Base-by-base conservation (phyloP, 2,888 invertebrate species). In the Pyrrhosoma nymphula region DNA sequence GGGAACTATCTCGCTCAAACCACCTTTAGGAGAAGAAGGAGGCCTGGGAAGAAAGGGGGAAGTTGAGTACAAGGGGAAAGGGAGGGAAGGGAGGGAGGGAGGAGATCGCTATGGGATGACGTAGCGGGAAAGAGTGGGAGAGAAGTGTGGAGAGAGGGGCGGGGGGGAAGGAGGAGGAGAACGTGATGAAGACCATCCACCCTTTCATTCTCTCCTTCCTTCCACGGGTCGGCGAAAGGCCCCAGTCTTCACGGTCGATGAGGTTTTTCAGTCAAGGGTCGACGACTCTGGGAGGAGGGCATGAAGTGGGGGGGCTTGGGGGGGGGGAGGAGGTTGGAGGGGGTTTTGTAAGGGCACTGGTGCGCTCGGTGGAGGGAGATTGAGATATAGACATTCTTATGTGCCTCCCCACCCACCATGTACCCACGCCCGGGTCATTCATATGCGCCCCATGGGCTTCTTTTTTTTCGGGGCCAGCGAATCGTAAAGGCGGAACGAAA, bases 261-360 rank as follows among this genome's bases (percentile, higher is more conserved):
- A 93, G 47, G 82, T 93, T 93, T 93, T 93, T 69, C 69, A 69
- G 93, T 93, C 93, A 75, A 93, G 93, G 93, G 93, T 93, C 93
- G 93, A 75, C 69, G 93, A 69, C 93, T 93, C 63, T 39, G 93
- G 47, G 69, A 35, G 69, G 56, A 69, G 63, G 47, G 93, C 12
- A n/a, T 26, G 89, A 35, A 89, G 55, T 16, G 89, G 30, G 89
- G 30, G 23, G 89, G n/a, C 10, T 0, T 12, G 47, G 89, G 14
- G 2, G 89, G 89, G 55, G 20, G 23, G n/a, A 26, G 55, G 35
- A 35, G 35, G 82, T 1, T 12, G 82, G 30, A 35, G 20, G 30
- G 16, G 20, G 47, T 47, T 47, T 47, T 47, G 47, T 47, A 47
- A 47, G 47, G 47, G 47, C 47, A 47, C 47, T 47, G 47, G 47